phyloP scores from a whole-genome alignment of 2,888 invertebrate species.

The Nebria salina region DNA sequence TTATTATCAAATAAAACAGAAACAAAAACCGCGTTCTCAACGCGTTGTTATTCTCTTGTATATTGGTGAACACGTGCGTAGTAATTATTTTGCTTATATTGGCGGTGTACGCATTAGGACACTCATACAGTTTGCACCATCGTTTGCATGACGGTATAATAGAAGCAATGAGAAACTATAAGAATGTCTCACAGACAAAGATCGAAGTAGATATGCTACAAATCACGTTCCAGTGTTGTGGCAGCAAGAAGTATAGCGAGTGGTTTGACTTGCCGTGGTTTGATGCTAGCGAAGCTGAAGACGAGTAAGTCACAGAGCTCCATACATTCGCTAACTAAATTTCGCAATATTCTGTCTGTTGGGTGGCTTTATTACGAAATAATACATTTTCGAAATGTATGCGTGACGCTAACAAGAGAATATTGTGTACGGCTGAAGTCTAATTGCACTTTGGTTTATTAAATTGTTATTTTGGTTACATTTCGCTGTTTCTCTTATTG shows the following conservation, averaged over 20 bases:
- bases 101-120: slow-evolving; percentile 53
- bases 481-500: neutral
- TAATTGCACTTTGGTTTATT: neutral
- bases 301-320: neutral
- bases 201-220: slow-evolving; percentile 69
- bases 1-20: neutral
- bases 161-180: slow-evolving; percentile 69
- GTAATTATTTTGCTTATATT: slow-evolving; percentile 47
- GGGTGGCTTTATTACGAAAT: neutral
- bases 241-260: slow-evolving; percentile 68
- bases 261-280: slow-evolving; percentile 73
- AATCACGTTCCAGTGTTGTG: slow-evolving; percentile 72
- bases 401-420: neutral
- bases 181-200: slow-evolving; percentile 66
- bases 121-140: slow-evolving; percentile 54
- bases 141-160: slow-evolving; percentile 65
- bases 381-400: neutral
- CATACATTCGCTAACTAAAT: neutral
- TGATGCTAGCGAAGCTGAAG: slow-evolving; percentile 61
- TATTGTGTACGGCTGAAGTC: neutral
- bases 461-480: neutral
- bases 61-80: slow-evolving; percentile 13
- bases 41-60: slow-evolving; percentile 13
- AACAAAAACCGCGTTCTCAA: slow-evolving; percentile 16
- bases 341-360: neutral